A percentile compares a stretch with the other conserved stretches of the same genome.
Evolutionary conservation across 2,797 vertebrate genomes (phyloP).

Genomic region (Parotocinclus haroldoi): DNA sequence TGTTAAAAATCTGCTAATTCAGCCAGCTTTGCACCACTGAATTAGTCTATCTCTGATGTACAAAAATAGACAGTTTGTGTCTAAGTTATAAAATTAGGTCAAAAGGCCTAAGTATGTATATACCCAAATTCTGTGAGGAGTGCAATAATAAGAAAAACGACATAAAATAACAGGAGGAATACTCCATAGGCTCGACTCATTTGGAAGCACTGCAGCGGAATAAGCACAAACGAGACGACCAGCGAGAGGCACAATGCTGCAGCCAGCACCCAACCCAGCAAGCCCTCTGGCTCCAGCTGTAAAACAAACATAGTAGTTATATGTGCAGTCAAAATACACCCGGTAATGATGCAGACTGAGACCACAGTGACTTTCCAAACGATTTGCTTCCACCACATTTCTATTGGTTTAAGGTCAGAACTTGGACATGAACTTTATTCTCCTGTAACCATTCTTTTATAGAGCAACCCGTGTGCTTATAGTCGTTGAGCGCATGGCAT

Average conservation of each 20-base stretch:
- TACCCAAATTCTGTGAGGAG: constrained; percentile 86
- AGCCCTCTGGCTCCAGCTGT: constrained; percentile 82
- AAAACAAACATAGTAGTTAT: constrained; percentile 1
- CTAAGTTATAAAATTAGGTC: no score
- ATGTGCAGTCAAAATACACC: neutral
- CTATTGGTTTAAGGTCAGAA: no score
- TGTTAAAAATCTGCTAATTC: neutral
- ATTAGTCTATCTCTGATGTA: neutral
- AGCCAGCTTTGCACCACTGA: neutral
- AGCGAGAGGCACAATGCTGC: constrained; percentile 86
- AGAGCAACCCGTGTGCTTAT: no score
- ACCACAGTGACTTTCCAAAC: no score
- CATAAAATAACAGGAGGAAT: constrained; percentile 84
- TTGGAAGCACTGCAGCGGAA: constrained; percentile 83
- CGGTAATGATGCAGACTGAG: no score
- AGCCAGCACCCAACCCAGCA: constrained; percentile 86
- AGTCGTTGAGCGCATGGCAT: no score
- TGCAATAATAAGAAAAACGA: constrained; percentile 79
- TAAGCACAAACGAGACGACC: constrained; percentile 80
- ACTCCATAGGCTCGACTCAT: constrained; percentile 72
- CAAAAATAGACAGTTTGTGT: constrained; percentile 1
- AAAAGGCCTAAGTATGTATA: constrained; percentile 65
- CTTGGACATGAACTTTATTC: no score
- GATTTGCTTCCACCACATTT: no score
- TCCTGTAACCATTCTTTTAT: no score